Percentiles rank a stretch among this genome's conserved stretches.
These are phyloP conservation scores for Anguilla marmorata DNA, from an alignment of 2,797 vertebrate genomes.

Conservation along the genomic window DNA sequence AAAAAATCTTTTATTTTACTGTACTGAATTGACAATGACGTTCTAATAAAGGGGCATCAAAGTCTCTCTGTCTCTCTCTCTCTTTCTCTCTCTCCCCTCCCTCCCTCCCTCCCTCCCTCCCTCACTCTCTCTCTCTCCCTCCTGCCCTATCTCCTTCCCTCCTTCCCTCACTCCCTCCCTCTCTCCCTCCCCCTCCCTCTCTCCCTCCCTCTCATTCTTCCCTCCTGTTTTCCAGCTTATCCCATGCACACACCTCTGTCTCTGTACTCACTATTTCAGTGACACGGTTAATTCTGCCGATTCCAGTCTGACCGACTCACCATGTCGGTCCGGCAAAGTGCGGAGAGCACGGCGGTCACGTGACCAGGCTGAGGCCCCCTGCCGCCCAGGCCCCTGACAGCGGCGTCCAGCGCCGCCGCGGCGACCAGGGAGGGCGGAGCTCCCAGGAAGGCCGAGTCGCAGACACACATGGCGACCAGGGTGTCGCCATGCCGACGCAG, in stretches of 20 bases:
- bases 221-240: not conserved
- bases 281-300: not conserved
- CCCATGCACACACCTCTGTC: not conserved
- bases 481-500: slow-evolving; percentile 74
- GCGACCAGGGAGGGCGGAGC: slow-evolving; percentile 71
- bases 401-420: slow-evolving; percentile 70
- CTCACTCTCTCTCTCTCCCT: too few relatives aligned
- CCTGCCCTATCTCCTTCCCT: too few relatives aligned
- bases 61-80: too few relatives aligned
- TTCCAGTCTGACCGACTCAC: slow-evolving; percentile 55
- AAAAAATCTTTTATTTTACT: too few relatives aligned
- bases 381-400: slow-evolving; percentile 65
- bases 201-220: not conserved
- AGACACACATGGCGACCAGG: slow-evolving; percentile 71
- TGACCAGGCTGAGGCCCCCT: slow-evolving; percentile 49
- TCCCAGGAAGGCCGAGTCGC: slow-evolving; percentile 72
- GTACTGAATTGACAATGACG: too few relatives aligned
- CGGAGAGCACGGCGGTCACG: slow-evolving; percentile 60
- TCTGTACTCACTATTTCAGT: not conserved
- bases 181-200: too few relatives aligned
- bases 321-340: slow-evolving; percentile 66
- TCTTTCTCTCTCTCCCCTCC: too few relatives aligned
- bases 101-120: too few relatives aligned
- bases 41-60: too few relatives aligned
- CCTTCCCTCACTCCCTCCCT: too few relatives aligned